Conservation (phyloP, 2,888 invertebrate species). For the Notodonta ziczac region DNA sequence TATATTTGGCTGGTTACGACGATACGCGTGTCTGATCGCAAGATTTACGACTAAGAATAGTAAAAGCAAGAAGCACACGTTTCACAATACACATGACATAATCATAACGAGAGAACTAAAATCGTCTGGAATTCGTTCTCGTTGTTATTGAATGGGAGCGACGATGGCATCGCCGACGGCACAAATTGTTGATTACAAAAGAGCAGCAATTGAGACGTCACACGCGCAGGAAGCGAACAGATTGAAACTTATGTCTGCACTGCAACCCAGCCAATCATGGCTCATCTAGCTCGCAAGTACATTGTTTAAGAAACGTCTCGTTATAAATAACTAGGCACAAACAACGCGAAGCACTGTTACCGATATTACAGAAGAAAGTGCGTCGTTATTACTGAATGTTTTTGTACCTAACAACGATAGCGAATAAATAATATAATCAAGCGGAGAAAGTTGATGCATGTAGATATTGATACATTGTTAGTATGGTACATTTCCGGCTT, state of each 20-base stretch:
- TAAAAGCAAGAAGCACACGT: constrained; percentile 24
- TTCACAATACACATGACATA: constrained; percentile 51
- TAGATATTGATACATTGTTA: constrained; percentile 43
- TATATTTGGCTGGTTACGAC: constrained; percentile 22
- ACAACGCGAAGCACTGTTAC: constrained; percentile 18
- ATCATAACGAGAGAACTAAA: constrained; percentile 66
- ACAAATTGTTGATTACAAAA: constrained; percentile 83
- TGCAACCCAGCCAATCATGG: constrained; percentile 48
- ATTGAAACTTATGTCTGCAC: constrained; percentile 79
- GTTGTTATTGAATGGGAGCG: constrained; percentile 71
- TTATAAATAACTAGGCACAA: constrained; percentile 39
- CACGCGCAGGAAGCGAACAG: constrained; percentile 72
- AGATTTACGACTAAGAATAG: constrained; percentile 33
- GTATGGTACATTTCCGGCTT: constrained; percentile 59
- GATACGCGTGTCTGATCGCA: constrained; percentile 37
- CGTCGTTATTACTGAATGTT: constrained; percentile 25
- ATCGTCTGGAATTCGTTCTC: constrained; percentile 72
- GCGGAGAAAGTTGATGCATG: constrained; percentile 59
- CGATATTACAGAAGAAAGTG: constrained; percentile 17
- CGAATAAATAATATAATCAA: constrained; percentile 45
- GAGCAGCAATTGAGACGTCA: constrained; percentile 82
- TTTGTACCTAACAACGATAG: constrained; percentile 45
- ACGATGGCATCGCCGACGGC: constrained; percentile 66
- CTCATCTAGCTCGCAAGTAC: constrained; percentile 40
- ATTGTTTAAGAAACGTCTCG: constrained; percentile 36